phyloP scores from a whole-genome alignment of 2,797 vertebrate species.

The Onychomys torridus region DNA sequence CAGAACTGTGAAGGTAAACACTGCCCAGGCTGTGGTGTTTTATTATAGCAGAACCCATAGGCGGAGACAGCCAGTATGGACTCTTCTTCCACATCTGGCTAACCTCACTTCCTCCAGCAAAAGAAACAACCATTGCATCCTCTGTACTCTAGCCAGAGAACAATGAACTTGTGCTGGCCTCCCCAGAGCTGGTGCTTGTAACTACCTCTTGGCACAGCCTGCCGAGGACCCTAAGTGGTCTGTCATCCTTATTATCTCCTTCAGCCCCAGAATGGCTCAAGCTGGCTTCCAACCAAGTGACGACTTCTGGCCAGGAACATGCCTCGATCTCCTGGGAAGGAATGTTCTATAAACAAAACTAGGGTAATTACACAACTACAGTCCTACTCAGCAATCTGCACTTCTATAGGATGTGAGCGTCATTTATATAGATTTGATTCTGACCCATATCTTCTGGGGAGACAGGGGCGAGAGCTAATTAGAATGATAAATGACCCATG shows the following conservation, averaged over 20 bases:
- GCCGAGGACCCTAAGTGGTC: fast-evolving
- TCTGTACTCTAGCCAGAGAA: background rate
- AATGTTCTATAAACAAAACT: slow-evolving; percentile 52
- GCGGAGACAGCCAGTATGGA: background rate
- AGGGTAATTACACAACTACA: slow-evolving; percentile 14
- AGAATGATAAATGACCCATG: background rate
- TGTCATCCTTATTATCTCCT: background rate
- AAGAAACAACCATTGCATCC: background rate
- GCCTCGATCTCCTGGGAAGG: slow-evolving; percentile 56
- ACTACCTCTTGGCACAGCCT: background rate
- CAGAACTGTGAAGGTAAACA: background rate
- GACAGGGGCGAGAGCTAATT: background rate
- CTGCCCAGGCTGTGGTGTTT: background rate
- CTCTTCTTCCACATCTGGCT: background rate
- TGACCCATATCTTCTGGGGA: slow-evolving; percentile 24
- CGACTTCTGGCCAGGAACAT: background rate
- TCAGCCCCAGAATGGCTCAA: background rate
- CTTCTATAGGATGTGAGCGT: background rate
- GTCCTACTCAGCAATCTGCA: background rate
- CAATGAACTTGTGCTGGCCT: fast-evolving
- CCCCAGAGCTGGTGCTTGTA: background rate
- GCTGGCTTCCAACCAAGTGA: background rate
- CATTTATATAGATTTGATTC: background rate
- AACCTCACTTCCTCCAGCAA: background rate
- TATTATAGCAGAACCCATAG: background rate